These are phyloP conservation scores for Anas flavirostris DNA, from an alignment of 2,797 vertebrate species.

Conservation along the genomic window DNA sequence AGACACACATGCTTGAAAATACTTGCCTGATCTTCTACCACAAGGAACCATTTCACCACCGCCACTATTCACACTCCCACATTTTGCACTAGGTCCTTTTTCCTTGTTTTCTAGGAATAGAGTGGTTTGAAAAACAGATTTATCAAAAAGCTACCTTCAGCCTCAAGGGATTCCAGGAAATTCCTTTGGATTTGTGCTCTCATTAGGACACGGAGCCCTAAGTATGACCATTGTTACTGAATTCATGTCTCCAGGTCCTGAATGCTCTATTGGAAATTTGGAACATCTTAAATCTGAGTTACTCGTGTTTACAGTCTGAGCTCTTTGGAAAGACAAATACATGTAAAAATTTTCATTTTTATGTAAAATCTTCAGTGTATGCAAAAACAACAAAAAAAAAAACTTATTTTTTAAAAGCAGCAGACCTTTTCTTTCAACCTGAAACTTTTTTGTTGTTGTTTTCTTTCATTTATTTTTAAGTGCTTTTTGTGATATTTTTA, in stretches of 20 bases:
- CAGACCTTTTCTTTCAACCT: background rate
- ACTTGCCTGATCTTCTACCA: background rate
- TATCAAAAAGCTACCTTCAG: background rate
- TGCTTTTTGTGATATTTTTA: background rate
- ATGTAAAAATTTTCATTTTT: background rate
- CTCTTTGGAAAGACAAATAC: background rate
- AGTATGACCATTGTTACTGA: background rate
- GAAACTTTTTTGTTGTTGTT: background rate
- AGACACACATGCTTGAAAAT: background rate
- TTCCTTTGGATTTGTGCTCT: background rate
- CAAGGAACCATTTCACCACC: background rate
- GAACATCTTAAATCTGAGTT: background rate
- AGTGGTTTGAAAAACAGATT: background rate
- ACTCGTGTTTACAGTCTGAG: background rate
- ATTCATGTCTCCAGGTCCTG: background rate
- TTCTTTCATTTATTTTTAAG: background rate
- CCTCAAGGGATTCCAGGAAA: background rate
- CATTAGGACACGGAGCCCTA: background rate
- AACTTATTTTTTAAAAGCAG: background rate
- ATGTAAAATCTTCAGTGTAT: fast-evolving
- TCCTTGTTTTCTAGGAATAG: background rate
- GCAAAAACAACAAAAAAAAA: background rate
- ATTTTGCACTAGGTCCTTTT: background rate
- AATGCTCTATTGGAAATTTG: background rate
- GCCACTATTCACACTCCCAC: background rate